Evolutionary conservation across 2,888 invertebrate genomes (phyloP).

Genomic region (Caenorhabditis sp.): DNA sequence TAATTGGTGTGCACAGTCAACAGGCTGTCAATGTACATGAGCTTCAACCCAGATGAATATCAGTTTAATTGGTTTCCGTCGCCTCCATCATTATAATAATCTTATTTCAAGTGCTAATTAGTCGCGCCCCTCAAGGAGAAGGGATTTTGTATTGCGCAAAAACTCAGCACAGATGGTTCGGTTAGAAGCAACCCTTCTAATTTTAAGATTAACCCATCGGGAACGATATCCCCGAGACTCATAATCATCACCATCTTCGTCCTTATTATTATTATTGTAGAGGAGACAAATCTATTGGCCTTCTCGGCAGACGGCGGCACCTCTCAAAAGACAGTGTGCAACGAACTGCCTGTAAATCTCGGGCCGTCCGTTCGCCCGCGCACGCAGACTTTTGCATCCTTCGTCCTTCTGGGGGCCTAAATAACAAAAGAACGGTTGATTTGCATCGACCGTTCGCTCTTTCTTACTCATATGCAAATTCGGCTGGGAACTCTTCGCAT

Average conservation of each 20-base stretch:
- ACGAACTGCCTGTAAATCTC: slow-evolving; percentile 51
- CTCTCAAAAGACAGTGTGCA: slow-evolving; percentile 53
- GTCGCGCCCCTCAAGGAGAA: neutral
- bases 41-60: slow-evolving; percentile 42
- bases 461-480: slow-evolving; percentile 49
- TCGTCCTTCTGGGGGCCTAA: slow-evolving; percentile 47
- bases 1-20: slow-evolving; percentile 47
- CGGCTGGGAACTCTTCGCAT: slow-evolving; percentile 32
- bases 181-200: slow-evolving; percentile 22
- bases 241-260: slow-evolving; percentile 32
- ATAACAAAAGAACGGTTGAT: slow-evolving; percentile 49
- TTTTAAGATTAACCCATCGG: slow-evolving; percentile 45
- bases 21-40: slow-evolving; percentile 47
- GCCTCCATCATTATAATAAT: slow-evolving; percentile 38
- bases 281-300: slow-evolving; percentile 48
- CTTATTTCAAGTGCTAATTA: slow-evolving; percentile 46
- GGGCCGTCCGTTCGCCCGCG: slow-evolving; percentile 28
- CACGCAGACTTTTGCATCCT: slow-evolving; percentile 44
- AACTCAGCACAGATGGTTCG: slow-evolving; percentile 42
- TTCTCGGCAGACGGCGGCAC: slow-evolving; percentile 28
- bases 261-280: slow-evolving; percentile 50
- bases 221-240: slow-evolving; percentile 36
- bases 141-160: slow-evolving; percentile 37
- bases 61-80: slow-evolving; percentile 43
- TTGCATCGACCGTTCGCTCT: slow-evolving; percentile 34